These are phyloP conservation scores for Mimumesa dahlbomi DNA, from an alignment of 2,888 invertebrate species.

Conservation along the genomic window DNA sequence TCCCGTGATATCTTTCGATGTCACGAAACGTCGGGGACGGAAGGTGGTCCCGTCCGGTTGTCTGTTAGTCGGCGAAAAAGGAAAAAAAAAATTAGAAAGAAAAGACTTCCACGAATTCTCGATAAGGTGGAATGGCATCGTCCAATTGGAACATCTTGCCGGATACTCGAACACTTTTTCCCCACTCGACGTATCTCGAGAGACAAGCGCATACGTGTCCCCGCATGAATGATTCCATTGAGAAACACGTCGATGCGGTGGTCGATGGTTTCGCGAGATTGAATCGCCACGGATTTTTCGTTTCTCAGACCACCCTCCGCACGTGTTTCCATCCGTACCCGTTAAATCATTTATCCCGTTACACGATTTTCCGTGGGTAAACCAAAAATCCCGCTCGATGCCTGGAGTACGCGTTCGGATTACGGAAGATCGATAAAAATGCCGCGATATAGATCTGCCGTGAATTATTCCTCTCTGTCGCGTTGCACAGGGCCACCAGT, in stretches of 20 bases:
- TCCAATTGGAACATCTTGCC: conserved; percentile 19
- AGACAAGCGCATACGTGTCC: conserved; percentile 33
- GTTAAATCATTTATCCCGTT: no score
- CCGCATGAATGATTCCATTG: conserved; percentile 74
- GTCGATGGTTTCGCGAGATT: conserved; percentile 40
- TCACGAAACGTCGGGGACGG: background rate
- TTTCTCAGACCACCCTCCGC: conserved; percentile 19
- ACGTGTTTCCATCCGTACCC: background rate
- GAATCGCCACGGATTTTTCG: conserved; percentile 16
- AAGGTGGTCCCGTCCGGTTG: background rate
- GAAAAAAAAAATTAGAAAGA: no score
- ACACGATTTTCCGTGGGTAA: no score
- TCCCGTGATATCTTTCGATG: background rate
- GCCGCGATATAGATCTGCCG: no score
- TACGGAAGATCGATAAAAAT: no score
- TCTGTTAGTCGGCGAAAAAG: no score
- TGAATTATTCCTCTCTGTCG: no score
- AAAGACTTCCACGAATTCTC: conserved; percentile 1
- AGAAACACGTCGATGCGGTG: conserved; percentile 50
- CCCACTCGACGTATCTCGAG: conserved; percentile 13
- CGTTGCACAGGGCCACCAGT: no score
- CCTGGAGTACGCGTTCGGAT: no score
- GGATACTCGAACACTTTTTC: conserved; percentile 32
- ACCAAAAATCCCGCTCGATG: no score
- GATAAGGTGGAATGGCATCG: conserved; percentile 38